Evolutionary conservation across 2,797 vertebrate species (phyloP).

Genomic region (Trachops cirrhosus): DNA sequence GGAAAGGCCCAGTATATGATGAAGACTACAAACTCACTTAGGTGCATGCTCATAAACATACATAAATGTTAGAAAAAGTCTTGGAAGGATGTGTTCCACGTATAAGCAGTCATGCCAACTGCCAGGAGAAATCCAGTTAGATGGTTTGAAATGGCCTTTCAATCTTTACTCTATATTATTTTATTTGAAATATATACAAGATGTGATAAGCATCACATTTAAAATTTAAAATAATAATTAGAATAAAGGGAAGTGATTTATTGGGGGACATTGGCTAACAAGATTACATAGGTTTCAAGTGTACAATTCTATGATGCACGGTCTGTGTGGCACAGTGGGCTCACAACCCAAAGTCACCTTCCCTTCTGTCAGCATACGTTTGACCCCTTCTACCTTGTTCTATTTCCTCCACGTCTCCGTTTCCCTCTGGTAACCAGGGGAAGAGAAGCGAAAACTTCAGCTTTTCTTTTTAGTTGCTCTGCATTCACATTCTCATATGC

Average conservation of each 20-base stretch:
- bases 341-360: no score
- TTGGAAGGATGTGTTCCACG: not conserved
- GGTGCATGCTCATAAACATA: not conserved
- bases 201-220: not conserved
- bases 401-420: not conserved
- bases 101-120: not conserved
- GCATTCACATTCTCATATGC: not conserved
- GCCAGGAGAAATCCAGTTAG: not conserved
- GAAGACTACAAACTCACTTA: not conserved
- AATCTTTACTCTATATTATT: not conserved
- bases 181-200: not conserved
- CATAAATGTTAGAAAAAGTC: not conserved
- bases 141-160: not conserved
- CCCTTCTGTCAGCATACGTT: no score
- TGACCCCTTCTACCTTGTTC: no score
- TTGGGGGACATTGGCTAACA: not conserved
- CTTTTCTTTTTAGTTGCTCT: not conserved
- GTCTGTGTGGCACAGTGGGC: no score
- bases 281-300: no score
- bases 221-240: not conserved
- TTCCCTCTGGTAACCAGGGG: not conserved
- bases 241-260: not conserved
- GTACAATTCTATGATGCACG: no score
- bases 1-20: not conserved
- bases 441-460: not conserved